Base-by-base conservation (phyloP, 2,888 invertebrate genomes). In the Agrotis ipsilon region DNA sequence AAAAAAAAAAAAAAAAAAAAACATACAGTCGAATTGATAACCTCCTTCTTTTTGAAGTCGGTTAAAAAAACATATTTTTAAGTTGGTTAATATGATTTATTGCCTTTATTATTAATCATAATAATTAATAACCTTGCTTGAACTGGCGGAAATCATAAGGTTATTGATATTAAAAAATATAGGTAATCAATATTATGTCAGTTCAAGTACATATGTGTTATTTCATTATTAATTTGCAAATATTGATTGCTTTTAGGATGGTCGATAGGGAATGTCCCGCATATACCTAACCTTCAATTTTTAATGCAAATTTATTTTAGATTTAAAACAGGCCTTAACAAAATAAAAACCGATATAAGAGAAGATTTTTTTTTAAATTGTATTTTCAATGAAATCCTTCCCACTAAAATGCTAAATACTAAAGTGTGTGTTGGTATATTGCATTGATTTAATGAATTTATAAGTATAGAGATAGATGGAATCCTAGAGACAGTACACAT, bases 241-340 rank as follows among this genome's bases (percentile, higher is more conserved):
- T 77, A 67, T 76, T 61, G 18, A 48, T 61, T 61, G 55, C 49
- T 49, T 66, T 57, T 63, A 32, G 45, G 32, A 32, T 32, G 27
- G 6, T 6, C n/a, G 24, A 32, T 32, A 32, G 21, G 63, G n/a
- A 49, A 64, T 32, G 48, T 72, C 48, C 48, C 55, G 32, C 6
- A 11, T 65, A 21, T 14, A 48, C 59, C 14, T 27, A 48, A 43
- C 48, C 68, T 67, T 55, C 0, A 60, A n/a, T 18, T n/a, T 58
- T 46, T n/a, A 13, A 45, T 60, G 54, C 27, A 54, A 67, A 74
- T n/a, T n/a, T 49, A 58, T 49, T 49, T 32, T n/a, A 21, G 54
- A 27, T 51, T 21, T 45, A 24, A 21, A 21, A 48, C 6, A 9
- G 24, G n/a, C 16, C 32, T 16, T 19, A 4, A 16, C 16, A 18